Evolutionary conservation across 1,140 invertebrate species (phyloP), one percentile per base, ranked within the genome.

Genomic region (Saccostrea glomerata): DNA sequence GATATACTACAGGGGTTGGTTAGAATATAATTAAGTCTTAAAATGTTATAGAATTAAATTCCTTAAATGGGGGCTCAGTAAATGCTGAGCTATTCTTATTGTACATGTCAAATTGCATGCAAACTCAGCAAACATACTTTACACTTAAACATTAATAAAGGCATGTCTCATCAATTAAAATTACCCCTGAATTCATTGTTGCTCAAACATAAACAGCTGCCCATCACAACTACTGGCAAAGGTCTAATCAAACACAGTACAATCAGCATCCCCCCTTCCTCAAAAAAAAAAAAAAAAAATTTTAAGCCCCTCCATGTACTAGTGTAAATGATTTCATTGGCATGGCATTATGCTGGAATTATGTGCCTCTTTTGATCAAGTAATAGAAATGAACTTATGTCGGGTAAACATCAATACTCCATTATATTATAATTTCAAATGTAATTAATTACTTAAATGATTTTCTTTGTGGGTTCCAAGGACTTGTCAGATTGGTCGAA

Each of bases 321-420:
- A 60, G 56, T 58, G 56, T 58, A 17, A 60, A 60, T 17, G 15
- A 60, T 0, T 60, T 60, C 4, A 60, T 60, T 60, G 58, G 20
- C 58, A 12, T 15, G 20, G 58, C 58, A 17, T 60, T 60, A 60
- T 60, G 58, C 58, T 3, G 20, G 58, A 17, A 17, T 60, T 15
- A 60, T 58, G 9, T 58, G 56, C 56, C 56, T 58, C 56, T 12
- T 12, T 60, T 15, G 58, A 60, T 20, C 58, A 60, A 60, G 58
- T 12, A 60, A 60, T 60, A 3, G 12, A 13, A 82, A 86, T 89
- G 20, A 73, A n/a, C n/a, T n/a, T n/a, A n/a, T n/a, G n/a, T n/a
- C n/a, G n/a, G n/a, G n/a, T n/a, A 0, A 0, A 0, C 20, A 60
- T 60, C 0, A 17, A 17, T 20, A 60, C 58, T 60, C 20, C 15